A percentile compares a stretch with the other conserved stretches of the same genome.
phyloP scores from a whole-genome alignment of 2,888 invertebrate species.

The Dilophus febrilis region DNA sequence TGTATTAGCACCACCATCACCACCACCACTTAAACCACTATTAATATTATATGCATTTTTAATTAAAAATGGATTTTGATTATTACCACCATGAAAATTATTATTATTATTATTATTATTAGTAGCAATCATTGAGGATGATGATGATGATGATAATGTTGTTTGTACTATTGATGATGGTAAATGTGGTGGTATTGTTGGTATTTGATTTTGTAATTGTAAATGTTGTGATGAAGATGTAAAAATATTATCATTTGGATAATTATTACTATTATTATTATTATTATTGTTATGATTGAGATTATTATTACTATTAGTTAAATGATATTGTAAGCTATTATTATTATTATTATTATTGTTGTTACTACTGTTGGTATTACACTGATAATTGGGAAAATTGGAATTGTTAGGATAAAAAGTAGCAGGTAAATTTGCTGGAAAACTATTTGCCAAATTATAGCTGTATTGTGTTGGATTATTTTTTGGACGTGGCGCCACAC shows the following conservation, averaged over 20 bases:
- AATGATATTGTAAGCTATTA: too few relatives aligned
- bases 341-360: not conserved
- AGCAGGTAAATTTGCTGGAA: slow-evolving; percentile 5
- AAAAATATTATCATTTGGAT: slow-evolving; percentile 9
- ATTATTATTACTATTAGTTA: too few relatives aligned
- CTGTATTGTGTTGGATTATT: slow-evolving; percentile 5
- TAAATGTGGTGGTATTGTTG: not conserved
- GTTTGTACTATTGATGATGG: not conserved
- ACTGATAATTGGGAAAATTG: slow-evolving; percentile 5
- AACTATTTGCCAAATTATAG: slow-evolving; percentile 6
- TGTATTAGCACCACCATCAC: not conserved
- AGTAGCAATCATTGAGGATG: too few relatives aligned
- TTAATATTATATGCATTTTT: not conserved
- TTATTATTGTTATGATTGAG: not conserved
- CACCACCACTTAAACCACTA: not conserved
- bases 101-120: too few relatives aligned
- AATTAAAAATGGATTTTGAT: not conserved
- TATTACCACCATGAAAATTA: too few relatives aligned
- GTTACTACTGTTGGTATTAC: slow-evolving; percentile 4
- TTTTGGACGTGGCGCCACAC: slow-evolving; percentile 30
- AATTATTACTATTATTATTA: not conserved
- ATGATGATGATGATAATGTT: too few relatives aligned
- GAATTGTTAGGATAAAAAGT: slow-evolving; percentile 5
- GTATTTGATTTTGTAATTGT: not conserved
- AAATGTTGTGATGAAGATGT: slow-evolving; percentile 13